These are phyloP conservation scores for Chironomus striatipennis DNA, from an alignment of 1,140 invertebrate genomes.

Conservation along the genomic window DNA sequence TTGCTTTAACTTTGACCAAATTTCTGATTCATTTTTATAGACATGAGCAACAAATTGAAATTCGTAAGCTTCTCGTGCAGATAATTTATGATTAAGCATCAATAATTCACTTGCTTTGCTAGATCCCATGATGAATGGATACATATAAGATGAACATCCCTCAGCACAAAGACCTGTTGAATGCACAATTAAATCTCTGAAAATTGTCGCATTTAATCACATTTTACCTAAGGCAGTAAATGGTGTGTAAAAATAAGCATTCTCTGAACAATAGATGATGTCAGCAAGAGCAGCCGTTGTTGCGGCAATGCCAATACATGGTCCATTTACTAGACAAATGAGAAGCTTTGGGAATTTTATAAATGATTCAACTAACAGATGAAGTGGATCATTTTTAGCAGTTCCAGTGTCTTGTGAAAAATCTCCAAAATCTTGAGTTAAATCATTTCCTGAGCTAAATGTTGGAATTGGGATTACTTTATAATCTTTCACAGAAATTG, in stretches of 20 bases:
- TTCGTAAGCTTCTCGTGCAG: constrained; percentile 61
- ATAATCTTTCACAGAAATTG: constrained; percentile 48
- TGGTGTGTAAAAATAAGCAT: constrained; percentile 82
- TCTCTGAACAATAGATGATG: constrained; percentile 76
- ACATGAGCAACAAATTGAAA: constrained; percentile 64
- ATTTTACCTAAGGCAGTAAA: constrained; percentile 59
- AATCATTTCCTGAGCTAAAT: constrained; percentile 86
- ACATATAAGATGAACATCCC: constrained; percentile 74
- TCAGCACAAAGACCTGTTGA: constrained; percentile 61
- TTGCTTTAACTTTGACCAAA: background rate
- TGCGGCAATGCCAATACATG: constrained; percentile 82
- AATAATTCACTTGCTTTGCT: constrained; percentile 71
- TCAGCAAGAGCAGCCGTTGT: constrained; percentile 81
- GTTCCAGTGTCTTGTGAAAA: constrained; percentile 20
- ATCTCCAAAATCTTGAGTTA: constrained; percentile 38
- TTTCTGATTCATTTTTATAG: constrained; percentile 36
- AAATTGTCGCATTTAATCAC: background rate
- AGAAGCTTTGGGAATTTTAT: constrained; percentile 85
- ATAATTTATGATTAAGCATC: constrained; percentile 69
- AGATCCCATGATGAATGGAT: constrained; percentile 71
- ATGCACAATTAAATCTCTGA: background rate
- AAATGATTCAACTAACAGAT: constrained; percentile 64
- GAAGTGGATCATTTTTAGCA: constrained; percentile 36
- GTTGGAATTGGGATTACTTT: constrained; percentile 64
- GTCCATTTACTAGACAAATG: constrained; percentile 84